Evolutionary conservation across 2,113 vertebrate species (phyloP), one percentile per base, ranked within the genome.

Genomic region (Dryoscopus gambensis): DNA sequence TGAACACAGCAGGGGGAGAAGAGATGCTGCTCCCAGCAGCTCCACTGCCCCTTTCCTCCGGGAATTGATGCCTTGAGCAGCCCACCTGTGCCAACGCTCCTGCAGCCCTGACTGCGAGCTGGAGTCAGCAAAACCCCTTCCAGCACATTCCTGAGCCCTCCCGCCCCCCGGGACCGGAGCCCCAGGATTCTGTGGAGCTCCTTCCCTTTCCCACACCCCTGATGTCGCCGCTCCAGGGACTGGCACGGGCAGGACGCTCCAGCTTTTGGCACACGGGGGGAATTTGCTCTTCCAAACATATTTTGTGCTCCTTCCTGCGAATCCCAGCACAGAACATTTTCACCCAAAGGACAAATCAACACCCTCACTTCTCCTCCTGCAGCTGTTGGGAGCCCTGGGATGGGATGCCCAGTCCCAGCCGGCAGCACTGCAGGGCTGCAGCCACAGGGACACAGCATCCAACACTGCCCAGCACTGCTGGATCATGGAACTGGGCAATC

Each of bases 321-420:
- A 13, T 4, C 52, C 46, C 70, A 9, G n/a, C 13, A 3, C 3
- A 1, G 5, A 39, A 5, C 14, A 1, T 30, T 46, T 21, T 15
- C 59, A 56, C 28, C 57, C 53, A 21, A 27, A 73, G 39, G 52
- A 73, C 1, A 1, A 67, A 71, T 7, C 12, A 2, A 20, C 25
- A 9, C 27, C 15, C 6, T 12, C 31, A 27, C 0, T 16, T 33
- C 52, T 73, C 27, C 14, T 33, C 40, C 75, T 13, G 31, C 50
- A 23, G 73, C 44, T 37, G 21, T 21, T 9, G 14, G 55, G 73
- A 60, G n/a, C 56, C 55, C 3, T 42, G 52, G 70, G 40, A 9
- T 44, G 70, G 71, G 25, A 28, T 17, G 14, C 33, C 39, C 69
- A 15, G 6, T 4, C 50, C 37, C 50, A 42, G 35, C 35, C 31